phyloP scores from a whole-genome alignment of 2,888 invertebrate genomes.

The Hydriomena furcata region DNA sequence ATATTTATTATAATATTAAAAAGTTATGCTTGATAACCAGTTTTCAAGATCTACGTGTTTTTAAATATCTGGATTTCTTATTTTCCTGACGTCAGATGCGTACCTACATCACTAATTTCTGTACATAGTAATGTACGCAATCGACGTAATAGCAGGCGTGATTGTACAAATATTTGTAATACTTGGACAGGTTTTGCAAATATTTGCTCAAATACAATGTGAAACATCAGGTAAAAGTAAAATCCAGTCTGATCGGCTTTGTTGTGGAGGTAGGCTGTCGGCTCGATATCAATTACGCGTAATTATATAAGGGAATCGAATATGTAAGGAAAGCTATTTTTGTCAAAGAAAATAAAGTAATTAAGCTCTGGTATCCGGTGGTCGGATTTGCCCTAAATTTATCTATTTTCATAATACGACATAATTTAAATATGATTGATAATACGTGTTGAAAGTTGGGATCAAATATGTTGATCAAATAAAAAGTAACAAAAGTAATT shows the following conservation, averaged over 20 bases:
- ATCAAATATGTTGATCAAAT: no score
- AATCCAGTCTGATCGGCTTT: slow-evolving; percentile 39
- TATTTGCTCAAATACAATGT: neutral
- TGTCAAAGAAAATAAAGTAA: slow-evolving; percentile 71
- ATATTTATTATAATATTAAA: slow-evolving; percentile 9
- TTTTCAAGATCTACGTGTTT: slow-evolving; percentile 25
- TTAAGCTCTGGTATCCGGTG: slow-evolving; percentile 73
- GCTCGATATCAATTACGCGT: slow-evolving; percentile 74
- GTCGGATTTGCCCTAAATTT: slow-evolving; percentile 54
- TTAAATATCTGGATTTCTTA: slow-evolving; percentile 7
- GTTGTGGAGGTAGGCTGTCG: slow-evolving; percentile 53
- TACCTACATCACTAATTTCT: neutral
- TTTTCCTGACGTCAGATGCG: neutral
- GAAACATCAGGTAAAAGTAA: neutral
- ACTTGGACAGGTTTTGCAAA: no score
- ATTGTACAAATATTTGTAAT: neutral
- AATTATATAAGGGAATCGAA: slow-evolving; percentile 64
- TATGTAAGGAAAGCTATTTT: slow-evolving; percentile 77
- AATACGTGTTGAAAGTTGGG: slow-evolving; percentile 8
- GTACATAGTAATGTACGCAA: neutral
- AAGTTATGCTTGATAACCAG: slow-evolving; percentile 20
- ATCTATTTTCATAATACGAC: slow-evolving; percentile 23
- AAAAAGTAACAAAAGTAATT: neutral
- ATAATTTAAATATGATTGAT: slow-evolving; percentile 15
- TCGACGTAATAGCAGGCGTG: neutral